Base-by-base conservation (phyloP, 1,140 invertebrate genomes). In the Drosophila parabipectinata region DNA sequence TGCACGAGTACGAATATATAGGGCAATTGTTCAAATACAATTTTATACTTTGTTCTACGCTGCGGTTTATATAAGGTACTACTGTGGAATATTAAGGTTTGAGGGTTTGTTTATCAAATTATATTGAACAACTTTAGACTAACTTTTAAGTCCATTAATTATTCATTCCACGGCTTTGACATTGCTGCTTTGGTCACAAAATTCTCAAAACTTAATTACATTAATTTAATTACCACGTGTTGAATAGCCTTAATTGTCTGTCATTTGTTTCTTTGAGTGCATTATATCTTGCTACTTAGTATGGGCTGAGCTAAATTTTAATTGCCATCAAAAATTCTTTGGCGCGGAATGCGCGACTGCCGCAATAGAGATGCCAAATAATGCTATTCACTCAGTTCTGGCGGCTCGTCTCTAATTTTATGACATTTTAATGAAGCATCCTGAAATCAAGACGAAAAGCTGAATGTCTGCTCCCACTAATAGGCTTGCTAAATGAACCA, bases 371-470 rank as follows among this genome's bases (percentile, higher is more conserved):
- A 32, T 34, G 45, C 45, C 68, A 59, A 71, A 59, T 52, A 34
- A 12, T 45, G 37, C 15, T 32, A 30, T 50, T 51, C 53, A 24
- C 7, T 44, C 45, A 32, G 32, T 41, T 69, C 34, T 18, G 14
- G 44, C 24, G 51, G 32, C 44, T 51, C 57, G 24, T 41, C 28
- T 44, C 47, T 59, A 52, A 47, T 72, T 72, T 71, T 59, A 72
- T 72, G 53, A 71, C 47, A 72, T 59, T 72, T 71, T 71, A 72
- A 72, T 72, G 64, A 71, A 69, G 47, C 24, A 28, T 30, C 2
- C 51, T 28, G n/a, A 28, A 28, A 28, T 6, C n/a, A 14, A 15
- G 14, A 45, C 21, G 21, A 10, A 7, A 45, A 18, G 1, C 14
- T 3, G 7, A 50, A 26, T 12, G 44, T 6, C 34, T 30, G 56